Evolutionary conservation across 1,140 invertebrate species (phyloP).

Genomic region (Zaprionus inermis): DNA sequence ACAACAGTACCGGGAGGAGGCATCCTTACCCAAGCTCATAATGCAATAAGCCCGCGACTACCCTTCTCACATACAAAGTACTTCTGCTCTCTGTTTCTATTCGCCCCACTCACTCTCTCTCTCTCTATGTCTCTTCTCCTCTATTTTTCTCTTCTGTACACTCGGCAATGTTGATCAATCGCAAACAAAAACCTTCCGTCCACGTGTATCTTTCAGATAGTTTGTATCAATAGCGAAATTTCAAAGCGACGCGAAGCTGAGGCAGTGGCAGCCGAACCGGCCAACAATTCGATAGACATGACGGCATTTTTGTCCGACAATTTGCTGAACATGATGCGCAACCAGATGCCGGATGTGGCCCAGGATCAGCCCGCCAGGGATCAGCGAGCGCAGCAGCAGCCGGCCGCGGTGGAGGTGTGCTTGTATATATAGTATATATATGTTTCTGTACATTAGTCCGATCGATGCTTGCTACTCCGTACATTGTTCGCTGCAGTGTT

Average conservation of each 20-base stretch:
- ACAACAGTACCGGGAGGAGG: too few relatives aligned
- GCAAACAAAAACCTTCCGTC: conserved; percentile 66
- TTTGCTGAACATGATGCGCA: conserved; percentile 41
- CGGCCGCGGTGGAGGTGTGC: conserved; percentile 48
- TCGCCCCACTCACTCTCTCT: neutral
- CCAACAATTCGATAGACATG: conserved; percentile 21
- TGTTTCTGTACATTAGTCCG: conserved; percentile 2
- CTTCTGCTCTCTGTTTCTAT: neutral
- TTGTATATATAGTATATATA: neutral
- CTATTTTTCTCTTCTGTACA: conserved; percentile 14
- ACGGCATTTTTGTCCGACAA: conserved; percentile 53
- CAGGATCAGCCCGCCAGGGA: neutral
- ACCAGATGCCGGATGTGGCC: conserved; percentile 32
- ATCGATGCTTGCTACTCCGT: conserved; percentile 2
- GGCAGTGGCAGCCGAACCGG: conserved; percentile 39
- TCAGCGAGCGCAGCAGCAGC: conserved; percentile 11
- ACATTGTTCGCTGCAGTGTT: neutral
- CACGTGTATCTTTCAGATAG: conserved; percentile 78
- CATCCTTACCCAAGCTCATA: too few relatives aligned
- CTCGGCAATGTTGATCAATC: conserved; percentile 66
- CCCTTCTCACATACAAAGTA: neutral
- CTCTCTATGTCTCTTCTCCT: neutral
- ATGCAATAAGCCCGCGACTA: too few relatives aligned
- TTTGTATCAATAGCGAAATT: conserved; percentile 77
- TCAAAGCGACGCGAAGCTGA: conserved; percentile 61